Percentiles rank a stretch among this genome's conserved stretches.
phyloP scores from a whole-genome alignment of 2,113 vertebrate species.

The Lichenostomus cassidix region DNA sequence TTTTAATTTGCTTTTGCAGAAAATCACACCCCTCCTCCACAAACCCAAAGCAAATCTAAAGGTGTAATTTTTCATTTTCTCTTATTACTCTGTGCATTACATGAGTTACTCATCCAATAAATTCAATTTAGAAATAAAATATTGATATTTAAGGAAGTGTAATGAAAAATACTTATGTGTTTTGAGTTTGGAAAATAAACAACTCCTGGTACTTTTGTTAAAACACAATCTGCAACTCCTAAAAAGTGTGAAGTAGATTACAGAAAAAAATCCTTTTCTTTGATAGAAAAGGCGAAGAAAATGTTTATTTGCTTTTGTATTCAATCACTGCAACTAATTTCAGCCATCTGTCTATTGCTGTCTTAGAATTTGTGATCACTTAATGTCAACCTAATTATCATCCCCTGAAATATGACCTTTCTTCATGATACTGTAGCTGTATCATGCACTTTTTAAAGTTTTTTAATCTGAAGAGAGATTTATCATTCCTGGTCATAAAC shows the following conservation, averaged over 20 bases:
- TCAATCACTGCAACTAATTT: not conserved
- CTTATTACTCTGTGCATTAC: not conserved
- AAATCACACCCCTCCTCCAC: not conserved
- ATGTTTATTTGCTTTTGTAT: not conserved
- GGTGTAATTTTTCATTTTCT: not conserved
- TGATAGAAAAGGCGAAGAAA: not conserved
- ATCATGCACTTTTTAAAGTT: not conserved
- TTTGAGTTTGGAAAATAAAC: not conserved
- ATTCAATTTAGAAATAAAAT: slow-evolving; percentile 15
- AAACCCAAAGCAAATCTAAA: not conserved
- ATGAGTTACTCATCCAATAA: not conserved
- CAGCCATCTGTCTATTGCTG: not conserved
- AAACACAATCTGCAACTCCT: not conserved
- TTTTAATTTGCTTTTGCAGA: not conserved
- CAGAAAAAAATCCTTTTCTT: not conserved
- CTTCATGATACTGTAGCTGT: not conserved
- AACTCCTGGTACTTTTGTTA: not conserved
- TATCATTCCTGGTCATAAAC: not conserved
- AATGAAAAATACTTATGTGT: not conserved
- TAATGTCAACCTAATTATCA: not conserved
- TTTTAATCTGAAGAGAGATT: not conserved
- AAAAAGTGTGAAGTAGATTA: not conserved
- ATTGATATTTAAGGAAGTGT: not conserved
- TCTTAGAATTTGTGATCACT: not conserved
- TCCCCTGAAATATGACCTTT: not conserved